Evolutionary conservation across 2,113 vertebrate genomes (phyloP).

Genomic region (Pleuronectes platessa): DNA sequence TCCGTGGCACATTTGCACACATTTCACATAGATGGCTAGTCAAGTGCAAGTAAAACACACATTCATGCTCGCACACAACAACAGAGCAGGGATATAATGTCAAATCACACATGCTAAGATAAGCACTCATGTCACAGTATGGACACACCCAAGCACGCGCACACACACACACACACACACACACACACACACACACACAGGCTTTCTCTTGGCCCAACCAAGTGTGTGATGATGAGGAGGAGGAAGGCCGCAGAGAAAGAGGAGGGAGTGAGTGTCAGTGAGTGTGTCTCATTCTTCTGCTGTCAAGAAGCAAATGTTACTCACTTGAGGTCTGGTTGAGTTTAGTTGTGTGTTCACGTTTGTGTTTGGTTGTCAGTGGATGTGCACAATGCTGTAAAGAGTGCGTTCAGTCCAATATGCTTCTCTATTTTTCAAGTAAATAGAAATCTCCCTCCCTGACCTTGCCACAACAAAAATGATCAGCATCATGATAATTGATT

Average conservation of each 20-base stretch:
- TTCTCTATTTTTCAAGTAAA: slow-evolving; percentile 8
- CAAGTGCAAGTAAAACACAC: slow-evolving; percentile 74
- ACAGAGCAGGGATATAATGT: slow-evolving; percentile 58
- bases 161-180: slow-evolving; percentile 20
- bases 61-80: slow-evolving; percentile 54
- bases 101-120: slow-evolving; percentile 72
- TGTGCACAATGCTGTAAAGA: neutral
- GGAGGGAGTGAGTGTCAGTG: slow-evolving; percentile 43
- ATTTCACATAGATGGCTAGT: slow-evolving; percentile 69
- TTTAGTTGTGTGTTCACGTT: neutral
- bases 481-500: neutral
- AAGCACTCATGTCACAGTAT: slow-evolving; percentile 69
- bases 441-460: slow-evolving; percentile 8
- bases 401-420: neutral
- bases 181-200: slow-evolving; percentile 18
- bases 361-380: neutral
- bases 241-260: slow-evolving; percentile 77
- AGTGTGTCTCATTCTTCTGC: slow-evolving; percentile 44
- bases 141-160: slow-evolving; percentile 57
- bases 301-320: slow-evolving; percentile 44
- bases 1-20: slow-evolving; percentile 60
- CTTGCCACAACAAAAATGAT: slow-evolving; percentile 12
- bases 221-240: slow-evolving; percentile 87
- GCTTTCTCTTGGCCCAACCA: slow-evolving; percentile 83
- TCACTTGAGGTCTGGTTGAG: slow-evolving; percentile 26